A percentile compares a stretch with the other conserved stretches of the same genome.
Conservation (phyloP, 2,888 invertebrate species). For the Cacoxenus indagator region DNA sequence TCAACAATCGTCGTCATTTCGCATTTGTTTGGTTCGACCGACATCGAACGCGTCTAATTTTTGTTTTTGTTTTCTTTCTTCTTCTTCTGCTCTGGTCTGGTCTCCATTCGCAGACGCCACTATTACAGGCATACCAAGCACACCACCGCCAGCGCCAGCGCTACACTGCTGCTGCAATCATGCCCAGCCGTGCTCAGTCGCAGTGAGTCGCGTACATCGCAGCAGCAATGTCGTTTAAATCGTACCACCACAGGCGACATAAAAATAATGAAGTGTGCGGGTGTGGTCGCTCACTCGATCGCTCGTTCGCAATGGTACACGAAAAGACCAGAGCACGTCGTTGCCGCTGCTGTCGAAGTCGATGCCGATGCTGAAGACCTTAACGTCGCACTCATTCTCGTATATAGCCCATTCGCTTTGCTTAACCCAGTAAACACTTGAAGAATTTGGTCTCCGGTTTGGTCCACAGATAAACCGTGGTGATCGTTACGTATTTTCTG, state of each 20-base stretch:
- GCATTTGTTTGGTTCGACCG: conserved; percentile 31
- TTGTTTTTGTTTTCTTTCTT: conserved; percentile 45
- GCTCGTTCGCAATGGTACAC: not conserved
- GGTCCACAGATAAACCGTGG: no score
- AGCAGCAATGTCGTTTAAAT: conserved; percentile 55
- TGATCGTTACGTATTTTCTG: no score
- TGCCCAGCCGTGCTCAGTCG: conserved; percentile 30
- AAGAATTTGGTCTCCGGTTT: no score
- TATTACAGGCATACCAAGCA: not conserved
- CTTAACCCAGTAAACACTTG: conserved; percentile 13
- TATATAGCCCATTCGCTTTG: not conserved
- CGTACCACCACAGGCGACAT: conserved; percentile 70
- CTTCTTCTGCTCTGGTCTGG: conserved; percentile 30
- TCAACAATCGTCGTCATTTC: conserved; percentile 1
- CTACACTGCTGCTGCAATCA: conserved; percentile 5
- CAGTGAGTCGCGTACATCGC: conserved; percentile 12
- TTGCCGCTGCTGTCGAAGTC: not conserved
- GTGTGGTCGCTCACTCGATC: conserved; percentile 65
- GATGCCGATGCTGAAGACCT: not conserved
- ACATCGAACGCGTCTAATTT: conserved; percentile 63
- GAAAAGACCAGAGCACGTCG: not conserved
- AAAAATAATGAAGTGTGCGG: conserved; percentile 72
- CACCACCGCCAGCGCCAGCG: conserved; percentile 11
- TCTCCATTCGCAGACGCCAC: conserved; percentile 36
- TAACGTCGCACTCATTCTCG: no score